Evolutionary conservation across 2,888 invertebrate genomes (phyloP), one percentile per base, ranked within the genome.

Genomic region (Syritta pipiens): DNA sequence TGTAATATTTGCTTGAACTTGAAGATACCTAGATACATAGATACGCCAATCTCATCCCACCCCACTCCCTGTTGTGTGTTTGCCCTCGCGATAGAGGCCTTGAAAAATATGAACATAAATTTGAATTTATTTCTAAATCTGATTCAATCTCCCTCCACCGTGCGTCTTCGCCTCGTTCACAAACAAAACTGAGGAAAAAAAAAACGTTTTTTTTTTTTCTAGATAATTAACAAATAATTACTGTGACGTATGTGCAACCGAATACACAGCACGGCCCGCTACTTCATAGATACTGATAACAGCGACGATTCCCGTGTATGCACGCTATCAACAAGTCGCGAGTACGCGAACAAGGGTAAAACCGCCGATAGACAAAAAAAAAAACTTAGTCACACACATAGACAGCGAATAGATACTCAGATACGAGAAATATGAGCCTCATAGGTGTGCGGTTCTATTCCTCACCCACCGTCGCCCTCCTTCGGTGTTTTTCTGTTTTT

Each of bases 201-300:
- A 32, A 35, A 48, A 51, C 10, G 44, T 37, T n/a, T n/a, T n/a
- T n/a, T n/a, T n/a, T n/a, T n/a, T n/a, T n/a, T n/a, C n/a, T n/a
- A 60, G 22, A 60, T 59, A 69, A 69, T 69, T 69, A 69, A 60
- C 44, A 60, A 69, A 69, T 60, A 69, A 69, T 69, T 60, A 60
- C 60, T 69, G 51, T 69, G 69, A 69, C 69, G 69, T 60, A 44
- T 59, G 60, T 48, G 53, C 44, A 51, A 68, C 63, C 1, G 20
- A 40, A 37, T 7, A 53, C 53, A 48, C 40, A 69, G 30, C 6
- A 12, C 49, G 14, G n/a, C 59, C 32, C 49, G 51, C 46, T 49
- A 48, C 48, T 57, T 37, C 40, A 32, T 14, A 12, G 19, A n/a
- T 24, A 32, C 35, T 55, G 48, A 72, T 57, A 74, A 57, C 49